These are phyloP conservation scores for Yponomeuta plumbellus DNA, from an alignment of 2,888 invertebrate genomes.

Conservation along the genomic window DNA sequence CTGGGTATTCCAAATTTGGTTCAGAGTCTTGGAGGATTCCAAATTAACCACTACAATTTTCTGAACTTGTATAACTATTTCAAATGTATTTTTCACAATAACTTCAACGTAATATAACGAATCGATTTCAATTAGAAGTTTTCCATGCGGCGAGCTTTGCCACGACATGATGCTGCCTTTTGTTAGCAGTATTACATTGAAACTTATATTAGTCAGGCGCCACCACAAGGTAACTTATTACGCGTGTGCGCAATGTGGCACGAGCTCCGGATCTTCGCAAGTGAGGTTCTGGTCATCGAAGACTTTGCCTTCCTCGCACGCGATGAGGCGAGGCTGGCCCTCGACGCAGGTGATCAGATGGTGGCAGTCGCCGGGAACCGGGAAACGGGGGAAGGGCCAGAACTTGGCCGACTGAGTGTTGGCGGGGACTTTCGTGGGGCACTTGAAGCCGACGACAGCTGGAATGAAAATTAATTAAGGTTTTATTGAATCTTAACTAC, in stretches of 20 bases:
- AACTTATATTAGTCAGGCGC: background rate
- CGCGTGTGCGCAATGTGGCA: slow-evolving; percentile 58
- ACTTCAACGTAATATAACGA: no score
- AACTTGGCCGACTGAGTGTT: slow-evolving; percentile 89
- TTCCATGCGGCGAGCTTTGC: no score
- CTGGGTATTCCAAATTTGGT: no score
- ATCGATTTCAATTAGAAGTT: no score
- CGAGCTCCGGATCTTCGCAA: slow-evolving; percentile 86
- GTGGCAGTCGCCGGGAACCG: slow-evolving; percentile 91
- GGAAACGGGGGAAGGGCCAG: slow-evolving; percentile 94
- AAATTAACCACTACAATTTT: no score
- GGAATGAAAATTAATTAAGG: slow-evolving; percentile 30
- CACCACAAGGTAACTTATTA: background rate
- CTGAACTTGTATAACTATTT: no score
- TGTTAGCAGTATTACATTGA: no score
- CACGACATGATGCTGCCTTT: no score
- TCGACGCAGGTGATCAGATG: slow-evolving; percentile 94
- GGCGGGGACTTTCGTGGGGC: slow-evolving; percentile 89
- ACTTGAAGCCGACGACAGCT: slow-evolving; percentile 95
- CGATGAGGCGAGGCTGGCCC: slow-evolving; percentile 90
- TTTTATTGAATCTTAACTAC: background rate
- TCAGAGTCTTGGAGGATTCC: no score
- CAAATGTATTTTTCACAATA: no score
- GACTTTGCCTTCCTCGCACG: slow-evolving; percentile 91
- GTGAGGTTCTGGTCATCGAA: slow-evolving; percentile 89